Percentiles rank a stretch among this genome's conserved stretches.
Evolutionary conservation across 2,797 vertebrate genomes (phyloP).

Genomic region (Menidia menidia): DNA sequence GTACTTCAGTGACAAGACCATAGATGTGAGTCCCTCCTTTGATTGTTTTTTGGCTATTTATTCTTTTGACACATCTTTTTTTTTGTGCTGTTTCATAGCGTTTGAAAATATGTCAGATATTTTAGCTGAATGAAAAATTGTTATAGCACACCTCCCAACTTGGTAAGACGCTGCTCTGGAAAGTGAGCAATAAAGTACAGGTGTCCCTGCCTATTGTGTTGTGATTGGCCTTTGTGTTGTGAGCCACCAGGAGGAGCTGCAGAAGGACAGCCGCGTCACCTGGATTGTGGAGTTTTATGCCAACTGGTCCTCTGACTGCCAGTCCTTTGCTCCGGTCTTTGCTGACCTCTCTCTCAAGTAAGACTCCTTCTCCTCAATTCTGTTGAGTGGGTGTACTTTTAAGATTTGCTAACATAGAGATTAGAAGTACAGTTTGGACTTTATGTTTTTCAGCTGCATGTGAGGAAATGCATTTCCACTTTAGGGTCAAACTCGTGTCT

Average conservation of each 20-base stretch:
- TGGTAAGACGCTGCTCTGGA: not conserved
- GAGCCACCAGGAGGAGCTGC: slow-evolving; percentile 88
- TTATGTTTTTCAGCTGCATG: not conserved
- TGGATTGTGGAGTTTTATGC: slow-evolving; percentile 98
- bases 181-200: not conserved
- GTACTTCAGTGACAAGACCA: slow-evolving; percentile 95
- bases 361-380: slow-evolving; percentile 57
- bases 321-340: slow-evolving; percentile 93
- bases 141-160: accelerated
- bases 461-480: not conserved
- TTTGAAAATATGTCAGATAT: too few species aligned
- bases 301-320: slow-evolving; percentile 97
- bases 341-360: slow-evolving; percentile 95
- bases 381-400: not conserved
- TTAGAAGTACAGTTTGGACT: not conserved
- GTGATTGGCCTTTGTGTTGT: not conserved
- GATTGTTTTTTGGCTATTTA: too few species aligned
- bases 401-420: not conserved
- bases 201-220: not conserved
- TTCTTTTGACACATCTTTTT: too few species aligned
- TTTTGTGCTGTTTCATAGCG: too few species aligned
- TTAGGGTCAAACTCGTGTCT: not conserved
- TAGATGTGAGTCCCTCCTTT: slow-evolving; percentile 85
- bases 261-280: slow-evolving; percentile 86
- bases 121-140: not conserved